Base-by-base conservation (phyloP, 92 coral and sea anemone genomes). In the Desmophyllum pertusum region DNA sequence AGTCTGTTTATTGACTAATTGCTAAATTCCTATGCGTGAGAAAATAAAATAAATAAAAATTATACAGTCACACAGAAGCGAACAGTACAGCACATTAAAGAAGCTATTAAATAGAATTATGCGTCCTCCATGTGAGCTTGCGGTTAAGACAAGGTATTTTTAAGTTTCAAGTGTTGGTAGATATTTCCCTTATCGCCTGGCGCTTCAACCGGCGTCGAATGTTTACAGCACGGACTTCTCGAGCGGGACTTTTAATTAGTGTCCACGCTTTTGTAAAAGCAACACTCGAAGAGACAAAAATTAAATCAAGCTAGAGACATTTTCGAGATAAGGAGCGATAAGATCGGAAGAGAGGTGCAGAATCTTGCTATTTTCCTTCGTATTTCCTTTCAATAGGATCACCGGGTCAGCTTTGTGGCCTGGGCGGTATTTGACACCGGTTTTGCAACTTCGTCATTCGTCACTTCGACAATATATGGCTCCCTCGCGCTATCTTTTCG, bases 281-380 rank as follows among this genome's bases (percentile, higher is more conserved):
- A 90, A 76, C 85, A 90, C 90, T 83, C 73, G 57, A 82, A 71
- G 62, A 81, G 93, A 90, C 93, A 77, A 79, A 86, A 90, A 90
- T 90, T 90, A 86, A 90, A 80, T 90, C 93, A 86, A 64, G 50
- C 83, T 18, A 62, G 80, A 55, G 93, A 90, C 87, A 30, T 55
- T 71, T 82, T 31, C 8, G 78, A 73, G 86, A 82, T 82, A 82
- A 82, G 69, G 27, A 38, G 79, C 35, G 86, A 82, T 82, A 82
- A 82, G 59, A 61, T 18, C 57, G 79, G 86, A 82, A 82, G 59
- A 61, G 27, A 72, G 79, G 86, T 37, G 59, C 30, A 71, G 79
- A 29, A 55, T 57, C 55, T 15, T 40, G 43, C 19, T 82, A 72
- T 82, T 81, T 80, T 27, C 52, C 41, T 67, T 71, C 62, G 79